Base-by-base conservation (phyloP, 2,888 invertebrate species). In the Brassicogethes aeneus region DNA sequence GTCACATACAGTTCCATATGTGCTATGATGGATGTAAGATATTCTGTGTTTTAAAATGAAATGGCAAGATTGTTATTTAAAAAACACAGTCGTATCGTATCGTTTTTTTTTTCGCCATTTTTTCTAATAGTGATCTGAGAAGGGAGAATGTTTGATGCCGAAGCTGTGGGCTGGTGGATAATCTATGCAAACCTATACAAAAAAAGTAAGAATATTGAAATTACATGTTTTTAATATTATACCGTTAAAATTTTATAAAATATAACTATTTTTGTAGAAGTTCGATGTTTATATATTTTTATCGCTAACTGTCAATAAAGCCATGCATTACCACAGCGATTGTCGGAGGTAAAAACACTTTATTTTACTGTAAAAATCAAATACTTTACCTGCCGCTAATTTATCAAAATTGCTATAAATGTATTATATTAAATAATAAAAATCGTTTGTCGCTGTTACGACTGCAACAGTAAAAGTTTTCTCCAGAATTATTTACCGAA, bases 81-180 rank as follows among this genome's bases (percentile, higher is more conserved):
- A n/a, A n/a, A 32, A 32, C 37, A 37, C 37, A 37, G 37, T 40
- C 40, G 40, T 10, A 5, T 15, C n/a, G n/a, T n/a, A n/a, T 29
- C 30, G 30, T n/a, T 53, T 34, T 51, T 50, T 50, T 33, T 37
- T 14, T 48, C 45, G 46, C 15, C 39, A 23, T 42, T 47, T 43
- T 36, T 40, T 44, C 58, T 54, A 68, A 47, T 64, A 68, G 55
- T 66, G 64, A 16, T 74, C 74, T 36, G 73, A 72, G 57, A 82
- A 80, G 13, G 79, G 84, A n/a, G 89, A 90, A 68, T 90, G 90
- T 65, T 83, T 85, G 56, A 91, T 90, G 50, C 90, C 90, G 59
- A 90, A 90, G 47, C 85, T 85, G 56, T 82, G 81, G 29, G 82
- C 76, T 42, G 80, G 80, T 49, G 77, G 72, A 53, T 73, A 69